Base-by-base conservation (phyloP, 2,888 invertebrate species). In the Zaprionus obscuricornis region DNA sequence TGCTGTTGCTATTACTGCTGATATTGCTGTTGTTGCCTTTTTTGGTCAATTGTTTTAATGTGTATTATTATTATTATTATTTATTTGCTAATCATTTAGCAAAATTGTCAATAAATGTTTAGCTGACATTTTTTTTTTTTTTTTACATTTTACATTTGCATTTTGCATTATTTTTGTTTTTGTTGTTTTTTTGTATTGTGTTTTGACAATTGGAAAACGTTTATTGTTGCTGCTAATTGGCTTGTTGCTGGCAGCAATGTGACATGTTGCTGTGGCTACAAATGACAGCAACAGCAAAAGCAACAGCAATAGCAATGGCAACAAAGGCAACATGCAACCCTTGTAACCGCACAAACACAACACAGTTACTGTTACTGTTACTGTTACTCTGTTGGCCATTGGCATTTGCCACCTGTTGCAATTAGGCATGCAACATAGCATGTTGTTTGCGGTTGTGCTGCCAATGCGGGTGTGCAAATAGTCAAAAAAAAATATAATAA, bases 391-490 rank as follows among this genome's bases (percentile, higher is more conserved):
- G 50, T 42, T 39, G 31, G 69, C 64, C 54, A 72, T 57, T 59
- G 74, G 66, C 85, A 86, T 76, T 85, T 82, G 87, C 82, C 87
- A 87, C 82, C 82, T 83, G 82, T 83, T 82, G 82, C 86, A 87
- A 87, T 87, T 82, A 81, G 85, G 87, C 83, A 86, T 82, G 79
- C 87, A 81, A 83, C 87, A 86, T 83, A 86, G 69, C 87, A 83
- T 85, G 87, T 84, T 86, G 85, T 58, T 55, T 71, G 76, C 58
- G 73, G 73, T 58, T 76, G 46, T 39, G 36, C 17, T 57, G 72
- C 46, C 45, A 62, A 70, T 55, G 73, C 73, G 73, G 73, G 73
- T 74, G 73, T 76, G 74, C 73, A 68, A 74, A 69, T 69, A 69
- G 39, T 37, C 68, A 24, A 59, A 74, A 73, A 47, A 43, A 6